A percentile compares a stretch with the other conserved stretches of the same genome.
Evolutionary conservation across 2,888 invertebrate genomes (phyloP).

Genomic region (Abrostola triplasia): DNA sequence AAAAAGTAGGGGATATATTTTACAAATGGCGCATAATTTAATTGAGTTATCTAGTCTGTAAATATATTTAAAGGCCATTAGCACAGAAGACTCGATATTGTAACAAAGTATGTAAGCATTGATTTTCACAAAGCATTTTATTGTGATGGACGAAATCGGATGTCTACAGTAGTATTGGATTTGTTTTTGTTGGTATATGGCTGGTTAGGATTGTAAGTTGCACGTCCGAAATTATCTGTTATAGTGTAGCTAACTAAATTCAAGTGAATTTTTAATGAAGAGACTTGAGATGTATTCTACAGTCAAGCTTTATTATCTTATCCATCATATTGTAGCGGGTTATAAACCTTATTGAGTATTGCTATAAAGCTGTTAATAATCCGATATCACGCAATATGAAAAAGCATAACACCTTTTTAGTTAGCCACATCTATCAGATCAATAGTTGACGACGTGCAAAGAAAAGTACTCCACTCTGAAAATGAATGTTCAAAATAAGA

Average conservation of each 20-base stretch:
- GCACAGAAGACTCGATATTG: constrained; percentile 42
- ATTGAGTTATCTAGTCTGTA: constrained; percentile 60
- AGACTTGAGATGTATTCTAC: no score
- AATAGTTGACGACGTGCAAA: no score
- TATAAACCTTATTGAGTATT: no score
- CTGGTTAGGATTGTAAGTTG: constrained; percentile 40
- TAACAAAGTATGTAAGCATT: constrained; percentile 56
- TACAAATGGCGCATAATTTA: constrained; percentile 43
- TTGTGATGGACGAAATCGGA: constrained; percentile 19
- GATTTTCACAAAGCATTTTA: constrained; percentile 45
- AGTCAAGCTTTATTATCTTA: no score
- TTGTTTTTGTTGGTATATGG: constrained; percentile 32
- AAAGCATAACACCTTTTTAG: no score
- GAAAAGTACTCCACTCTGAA: constrained; percentile 12
- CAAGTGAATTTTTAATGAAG: no score
- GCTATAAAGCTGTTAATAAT: no score
- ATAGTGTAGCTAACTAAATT: neutral
- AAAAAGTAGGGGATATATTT: constrained; percentile 57
- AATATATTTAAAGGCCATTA: constrained; percentile 59
- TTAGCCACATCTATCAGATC: no score
- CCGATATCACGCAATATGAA: no score
- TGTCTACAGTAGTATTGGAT: constrained; percentile 27
- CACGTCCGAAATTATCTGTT: constrained; percentile 31
- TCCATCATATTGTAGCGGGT: no score
- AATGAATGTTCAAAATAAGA: constrained; percentile 39